A percentile compares a stretch with the other conserved stretches of the same genome.
Conservation (phyloP, 64 coral and sea anemone species). For the Astreopora myriophthalma region DNA sequence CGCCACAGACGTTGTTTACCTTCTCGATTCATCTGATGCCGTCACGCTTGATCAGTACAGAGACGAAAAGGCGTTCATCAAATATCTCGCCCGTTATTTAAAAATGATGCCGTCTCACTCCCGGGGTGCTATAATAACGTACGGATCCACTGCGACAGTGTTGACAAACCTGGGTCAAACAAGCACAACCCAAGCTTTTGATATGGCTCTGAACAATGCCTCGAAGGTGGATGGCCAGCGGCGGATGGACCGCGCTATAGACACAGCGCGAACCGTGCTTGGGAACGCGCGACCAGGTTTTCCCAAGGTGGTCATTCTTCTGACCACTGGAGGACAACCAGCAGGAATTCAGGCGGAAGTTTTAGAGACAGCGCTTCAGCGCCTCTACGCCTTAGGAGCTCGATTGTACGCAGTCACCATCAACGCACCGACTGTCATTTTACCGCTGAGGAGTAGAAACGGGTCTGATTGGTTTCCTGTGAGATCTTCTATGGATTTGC, state of each 20-base stretch:
- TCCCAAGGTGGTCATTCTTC: slow-evolving; percentile 61
- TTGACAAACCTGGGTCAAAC: slow-evolving; percentile 50
- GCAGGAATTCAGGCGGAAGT: background rate
- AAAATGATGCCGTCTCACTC: slow-evolving; percentile 59
- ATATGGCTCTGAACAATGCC: slow-evolving; percentile 27
- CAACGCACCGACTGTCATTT: slow-evolving; percentile 1
- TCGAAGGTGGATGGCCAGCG: slow-evolving; percentile 52
- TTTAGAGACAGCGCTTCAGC: slow-evolving; percentile 37
- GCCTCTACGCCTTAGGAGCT: slow-evolving; percentile 52
- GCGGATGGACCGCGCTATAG: slow-evolving; percentile 68
- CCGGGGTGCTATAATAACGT: slow-evolving; percentile 54
- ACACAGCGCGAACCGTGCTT: slow-evolving; percentile 23
- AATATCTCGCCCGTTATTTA: slow-evolving; percentile 17
- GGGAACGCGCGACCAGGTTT: slow-evolving; percentile 39
- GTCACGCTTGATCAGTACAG: slow-evolving; percentile 46
- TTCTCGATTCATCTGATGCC: slow-evolving; percentile 62
- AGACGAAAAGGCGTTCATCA: slow-evolving; percentile 53
- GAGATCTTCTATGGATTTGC: slow-evolving; percentile 44
- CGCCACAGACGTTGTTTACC: slow-evolving; percentile 56
- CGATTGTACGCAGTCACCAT: slow-evolving; percentile 69
- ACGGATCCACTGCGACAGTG: slow-evolving; percentile 46
- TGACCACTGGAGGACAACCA: slow-evolving; percentile 58
- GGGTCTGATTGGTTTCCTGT: slow-evolving; percentile 65
- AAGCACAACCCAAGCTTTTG: slow-evolving; percentile 23
- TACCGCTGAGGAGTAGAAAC: slow-evolving; percentile 2